Percentiles rank a stretch among this genome's conserved stretches.
phyloP scores from a whole-genome alignment of 2,888 invertebrate species.

The Scaptomyza tumidula region DNA sequence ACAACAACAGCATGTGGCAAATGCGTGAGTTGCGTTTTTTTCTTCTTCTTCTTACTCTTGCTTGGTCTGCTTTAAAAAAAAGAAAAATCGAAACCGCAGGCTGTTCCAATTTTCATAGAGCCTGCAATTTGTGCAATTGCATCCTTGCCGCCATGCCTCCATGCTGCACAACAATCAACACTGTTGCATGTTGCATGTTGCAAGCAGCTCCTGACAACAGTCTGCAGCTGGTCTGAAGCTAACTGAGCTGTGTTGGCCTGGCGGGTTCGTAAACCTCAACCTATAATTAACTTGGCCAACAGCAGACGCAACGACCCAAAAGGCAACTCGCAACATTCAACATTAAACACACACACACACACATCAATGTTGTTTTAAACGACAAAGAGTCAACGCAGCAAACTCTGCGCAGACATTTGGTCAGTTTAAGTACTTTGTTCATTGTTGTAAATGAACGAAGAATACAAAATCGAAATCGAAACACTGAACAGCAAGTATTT shows the following conservation, averaged over 20 bases:
- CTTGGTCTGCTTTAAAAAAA: too few species aligned
- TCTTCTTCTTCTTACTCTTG: too few species aligned
- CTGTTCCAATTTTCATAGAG: slow-evolving; percentile 71
- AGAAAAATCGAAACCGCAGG: slow-evolving; percentile 55
- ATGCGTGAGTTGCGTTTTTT: slow-evolving; percentile 26
- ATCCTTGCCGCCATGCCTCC: slow-evolving; percentile 28
- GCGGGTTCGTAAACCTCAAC: slow-evolving; percentile 80
- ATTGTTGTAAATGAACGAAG: background rate
- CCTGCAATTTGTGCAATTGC: slow-evolving; percentile 44
- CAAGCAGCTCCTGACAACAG: slow-evolving; percentile 8
- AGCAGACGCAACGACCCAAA: slow-evolving; percentile 53
- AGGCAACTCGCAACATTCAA: slow-evolving; percentile 26
- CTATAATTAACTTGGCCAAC: slow-evolving; percentile 75
- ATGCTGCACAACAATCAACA: slow-evolving; percentile 16
- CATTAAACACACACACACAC: slow-evolving; percentile 18
- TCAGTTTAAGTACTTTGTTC: slow-evolving; percentile 27
- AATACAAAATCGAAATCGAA: background rate
- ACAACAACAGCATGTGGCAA: slow-evolving; percentile 22
- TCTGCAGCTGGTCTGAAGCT: slow-evolving; percentile 52
- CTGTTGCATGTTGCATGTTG: slow-evolving; percentile 3
- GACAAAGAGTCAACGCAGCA: slow-evolving; percentile 13
- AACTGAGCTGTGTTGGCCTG: slow-evolving; percentile 5
- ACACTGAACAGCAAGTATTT: too few species aligned
- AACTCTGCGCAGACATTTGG: slow-evolving; percentile 38
- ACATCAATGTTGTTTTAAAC: background rate